Conservation (phyloP, 2,797 vertebrate species). For the Enteromius paludinosus region DNA sequence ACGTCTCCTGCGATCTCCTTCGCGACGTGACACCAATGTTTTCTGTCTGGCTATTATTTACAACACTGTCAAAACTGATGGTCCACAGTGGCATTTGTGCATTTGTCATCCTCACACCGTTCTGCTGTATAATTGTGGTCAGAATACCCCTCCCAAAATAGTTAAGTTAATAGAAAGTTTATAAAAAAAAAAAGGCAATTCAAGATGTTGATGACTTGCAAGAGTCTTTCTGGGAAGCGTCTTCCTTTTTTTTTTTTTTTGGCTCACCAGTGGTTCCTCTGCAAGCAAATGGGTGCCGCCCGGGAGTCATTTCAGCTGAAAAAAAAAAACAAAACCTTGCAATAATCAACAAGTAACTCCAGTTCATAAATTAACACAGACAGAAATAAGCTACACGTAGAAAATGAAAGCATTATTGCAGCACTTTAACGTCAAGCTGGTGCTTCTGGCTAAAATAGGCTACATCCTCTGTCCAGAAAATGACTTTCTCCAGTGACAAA, state of each 20-base stretch:
- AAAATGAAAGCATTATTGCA: no score
- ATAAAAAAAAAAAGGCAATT: neutral
- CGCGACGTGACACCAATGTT: no score
- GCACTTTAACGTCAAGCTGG: neutral
- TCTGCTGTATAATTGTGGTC: neutral
- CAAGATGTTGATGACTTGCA: neutral
- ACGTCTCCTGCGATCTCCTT: no score
- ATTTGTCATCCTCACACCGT: neutral
- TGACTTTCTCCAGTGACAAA: neutral
- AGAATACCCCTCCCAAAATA: neutral
- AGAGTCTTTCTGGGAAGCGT: no score
- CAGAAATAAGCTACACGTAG: no score
- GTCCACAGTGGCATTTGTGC: neutral
- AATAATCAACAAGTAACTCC: no score
- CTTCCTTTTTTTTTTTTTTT: neutral
- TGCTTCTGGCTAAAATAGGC: neutral
- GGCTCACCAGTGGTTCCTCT: neutral
- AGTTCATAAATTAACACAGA: no score
- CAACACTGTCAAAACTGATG: constrained; percentile 4
- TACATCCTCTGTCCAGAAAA: neutral
- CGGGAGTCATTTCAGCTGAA: neutral
- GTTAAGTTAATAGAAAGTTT: neutral
- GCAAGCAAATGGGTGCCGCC: neutral
- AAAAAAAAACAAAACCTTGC: neutral
- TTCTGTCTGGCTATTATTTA: constrained; percentile 9